Conservation (phyloP, 2,113 vertebrate species). For the Calidris pygmaea region DNA sequence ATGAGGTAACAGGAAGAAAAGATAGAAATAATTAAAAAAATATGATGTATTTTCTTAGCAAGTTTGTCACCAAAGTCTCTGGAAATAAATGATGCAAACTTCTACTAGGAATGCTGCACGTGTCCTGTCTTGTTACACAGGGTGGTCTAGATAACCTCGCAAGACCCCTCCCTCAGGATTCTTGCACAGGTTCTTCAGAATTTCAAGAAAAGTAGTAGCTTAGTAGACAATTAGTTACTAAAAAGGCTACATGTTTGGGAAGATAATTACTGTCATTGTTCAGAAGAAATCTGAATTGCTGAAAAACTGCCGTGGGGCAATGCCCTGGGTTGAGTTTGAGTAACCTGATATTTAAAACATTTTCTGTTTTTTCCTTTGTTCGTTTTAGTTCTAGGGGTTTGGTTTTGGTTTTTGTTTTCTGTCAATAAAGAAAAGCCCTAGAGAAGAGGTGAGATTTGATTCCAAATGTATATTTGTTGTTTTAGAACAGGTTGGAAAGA, state of each 20-base stretch:
- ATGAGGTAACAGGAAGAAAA: background rate
- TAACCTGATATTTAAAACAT: background rate
- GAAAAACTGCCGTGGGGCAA: background rate
- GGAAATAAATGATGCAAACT: background rate
- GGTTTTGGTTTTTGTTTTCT: background rate
- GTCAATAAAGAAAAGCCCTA: background rate
- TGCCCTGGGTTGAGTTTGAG: background rate
- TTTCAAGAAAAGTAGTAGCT: background rate
- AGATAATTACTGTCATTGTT: background rate
- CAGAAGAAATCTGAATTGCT: background rate
- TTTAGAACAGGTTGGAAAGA: constrained; percentile 26
- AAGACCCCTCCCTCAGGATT: background rate
- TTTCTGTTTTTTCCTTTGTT: background rate
- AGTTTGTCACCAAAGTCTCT: background rate
- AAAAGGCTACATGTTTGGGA: background rate
- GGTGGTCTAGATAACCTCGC: background rate
- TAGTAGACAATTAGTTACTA: background rate
- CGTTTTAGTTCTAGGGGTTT: background rate
- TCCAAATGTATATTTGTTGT: background rate
- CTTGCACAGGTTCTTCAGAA: background rate
- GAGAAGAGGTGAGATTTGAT: background rate
- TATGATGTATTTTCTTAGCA: background rate
- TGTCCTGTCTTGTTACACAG: background rate
- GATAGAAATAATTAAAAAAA: background rate
- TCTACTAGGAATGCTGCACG: background rate